Base-by-base conservation (phyloP, 2,888 invertebrate species). In the Hyposoter didymator region DNA sequence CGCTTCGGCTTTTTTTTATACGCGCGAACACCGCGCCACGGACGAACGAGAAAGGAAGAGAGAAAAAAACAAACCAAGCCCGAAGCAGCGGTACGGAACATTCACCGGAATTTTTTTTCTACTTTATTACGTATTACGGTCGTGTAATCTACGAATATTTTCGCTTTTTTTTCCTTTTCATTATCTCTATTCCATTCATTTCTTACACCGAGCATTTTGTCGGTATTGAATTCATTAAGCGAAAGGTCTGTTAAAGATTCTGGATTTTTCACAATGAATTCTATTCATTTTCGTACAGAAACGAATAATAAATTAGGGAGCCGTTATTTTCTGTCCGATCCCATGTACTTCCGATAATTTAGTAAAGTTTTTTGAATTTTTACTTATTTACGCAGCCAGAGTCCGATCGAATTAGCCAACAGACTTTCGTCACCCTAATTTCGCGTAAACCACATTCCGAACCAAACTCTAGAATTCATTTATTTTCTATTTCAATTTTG, bases 131-230 rank as follows among this genome's bases (percentile, higher is more conserved):
- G 47, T 35, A 49, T 70, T 35, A 35, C 70, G 35, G 0, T 69
- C 69, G 47, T 45, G 32, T 70, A 70, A 70, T 70, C 32, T n/a
- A 32, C 45, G n/a, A 32, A 52, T 22, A 12, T 67, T 43, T 39
- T 66, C 43, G 19, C 28, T 47, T 45, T 49, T 69, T 64, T 64
- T 64, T 10, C 12, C 1, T 4, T 4, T 39, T 66, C 22, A 43
- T 39, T 43, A 39, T 67, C 12, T 19, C 12, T 19, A 67, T 22
- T 67, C 67, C 67, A 67, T 67, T 67, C 67, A 45, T n/a, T 64
- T 64, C 35, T 35, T 28, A 64, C 8, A 10, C 17, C 64, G n/a
- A 35, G 35, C 28, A n/a, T 64, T 35, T 35, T n/a, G 32, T 64
- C 35, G 35, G 32, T 64, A 35, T 35, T 64, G 35, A 64, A 64